Evolutionary conservation across 2,888 invertebrate genomes (phyloP).

Genomic region (Cacoxenus indagator): DNA sequence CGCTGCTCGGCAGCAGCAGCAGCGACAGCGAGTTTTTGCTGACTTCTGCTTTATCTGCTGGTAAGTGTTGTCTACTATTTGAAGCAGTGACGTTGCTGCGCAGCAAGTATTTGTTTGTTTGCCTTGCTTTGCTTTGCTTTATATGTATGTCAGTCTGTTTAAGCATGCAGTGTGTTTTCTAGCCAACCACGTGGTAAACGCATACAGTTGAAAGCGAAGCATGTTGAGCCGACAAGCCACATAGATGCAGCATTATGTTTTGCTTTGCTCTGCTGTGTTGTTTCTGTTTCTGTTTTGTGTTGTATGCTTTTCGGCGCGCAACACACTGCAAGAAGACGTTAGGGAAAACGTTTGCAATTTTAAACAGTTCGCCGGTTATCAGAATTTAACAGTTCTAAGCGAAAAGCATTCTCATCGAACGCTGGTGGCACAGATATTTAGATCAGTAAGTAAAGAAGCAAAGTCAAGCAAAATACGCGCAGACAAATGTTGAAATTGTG

Average conservation of each 20-base stretch:
- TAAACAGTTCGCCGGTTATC: no score
- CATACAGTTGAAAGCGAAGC: neutral
- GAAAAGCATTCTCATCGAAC: no score
- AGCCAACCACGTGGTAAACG: slow-evolving; percentile 5
- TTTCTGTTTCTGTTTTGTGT: slow-evolving; percentile 1
- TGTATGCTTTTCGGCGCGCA: neutral
- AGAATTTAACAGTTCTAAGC: no score
- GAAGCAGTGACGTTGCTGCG: neutral
- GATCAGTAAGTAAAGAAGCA: no score
- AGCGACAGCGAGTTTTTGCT: neutral
- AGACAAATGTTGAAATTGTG: no score
- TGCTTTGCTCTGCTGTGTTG: no score
- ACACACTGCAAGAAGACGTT: neutral
- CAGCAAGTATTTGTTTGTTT: neutral
- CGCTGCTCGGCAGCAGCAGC: slow-evolving; percentile 17
- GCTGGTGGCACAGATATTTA: no score
- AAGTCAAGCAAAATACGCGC: no score
- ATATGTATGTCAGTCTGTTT: slow-evolving; percentile 4
- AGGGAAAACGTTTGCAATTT: no score
- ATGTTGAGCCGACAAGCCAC: neutral
- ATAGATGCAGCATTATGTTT: slow-evolving; percentile 17
- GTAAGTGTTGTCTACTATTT: neutral
- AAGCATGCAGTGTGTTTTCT: slow-evolving; percentile 14
- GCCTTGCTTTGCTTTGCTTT: neutral
- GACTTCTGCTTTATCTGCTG: neutral